Conservation (phyloP, 2,113 vertebrate species). For the Notothenia rossii region DNA sequence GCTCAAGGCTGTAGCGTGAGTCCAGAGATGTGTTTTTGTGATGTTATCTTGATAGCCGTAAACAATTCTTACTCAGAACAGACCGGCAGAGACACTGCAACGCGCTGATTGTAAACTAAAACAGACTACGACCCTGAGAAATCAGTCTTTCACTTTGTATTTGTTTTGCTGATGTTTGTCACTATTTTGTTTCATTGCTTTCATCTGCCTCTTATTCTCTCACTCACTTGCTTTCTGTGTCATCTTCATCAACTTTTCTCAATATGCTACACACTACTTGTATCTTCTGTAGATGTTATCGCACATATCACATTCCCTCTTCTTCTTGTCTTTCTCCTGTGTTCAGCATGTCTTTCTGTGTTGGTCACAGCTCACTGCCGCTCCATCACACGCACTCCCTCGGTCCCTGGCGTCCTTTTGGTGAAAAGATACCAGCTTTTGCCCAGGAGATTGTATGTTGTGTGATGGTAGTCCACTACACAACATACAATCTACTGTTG, state of each 20-base stretch:
- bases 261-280: constrained; percentile 38
- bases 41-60: constrained; percentile 75
- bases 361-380: constrained; percentile 61
- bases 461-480: not conserved
- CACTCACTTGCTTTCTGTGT: not conserved
- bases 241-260: not conserved
- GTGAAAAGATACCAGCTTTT: constrained; percentile 16
- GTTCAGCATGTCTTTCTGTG: constrained; percentile 57
- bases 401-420: constrained; percentile 25
- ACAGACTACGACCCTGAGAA: constrained; percentile 14
- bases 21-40: constrained; percentile 76
- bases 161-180: not conserved
- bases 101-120: constrained; percentile 46
- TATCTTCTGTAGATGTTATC: constrained; percentile 59
- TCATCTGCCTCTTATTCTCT: not conserved
- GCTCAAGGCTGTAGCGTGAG: constrained; percentile 74
- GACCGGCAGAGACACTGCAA: constrained; percentile 46
- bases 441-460: too few relatives aligned
- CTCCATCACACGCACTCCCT: constrained; percentile 70
- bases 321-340: constrained; percentile 42
- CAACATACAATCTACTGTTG: not conserved
- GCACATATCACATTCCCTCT: constrained; percentile 45
- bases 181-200: not conserved
- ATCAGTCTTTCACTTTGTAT: not conserved
- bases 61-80: constrained; percentile 72